Evolutionary conservation across 2,797 vertebrate genomes (phyloP), one percentile per base, ranked within the genome.

Genomic region (Rhinophrynus dorsalis): DNA sequence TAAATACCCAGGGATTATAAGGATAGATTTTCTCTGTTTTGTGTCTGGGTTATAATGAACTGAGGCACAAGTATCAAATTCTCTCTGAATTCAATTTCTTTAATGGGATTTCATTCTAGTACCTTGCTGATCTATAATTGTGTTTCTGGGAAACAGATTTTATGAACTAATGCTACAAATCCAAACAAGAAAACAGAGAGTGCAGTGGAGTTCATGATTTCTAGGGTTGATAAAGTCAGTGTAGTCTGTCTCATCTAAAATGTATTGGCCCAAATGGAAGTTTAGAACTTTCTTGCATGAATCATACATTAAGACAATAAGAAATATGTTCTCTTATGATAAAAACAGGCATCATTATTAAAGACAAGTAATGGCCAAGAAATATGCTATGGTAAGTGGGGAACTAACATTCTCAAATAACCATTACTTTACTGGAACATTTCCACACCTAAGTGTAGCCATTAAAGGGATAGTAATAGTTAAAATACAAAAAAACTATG

Each of bases 51-150:
- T 37, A 45, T 73, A 73, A 73, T 73, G 69, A 73, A 73, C 61
- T 29, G 27, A 51, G 38, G 55, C 61, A 65, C 27, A 66, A 65
- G 69, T 73, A 73, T 73, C 69, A 66, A 66, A 73, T 73, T 73
- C 61, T 66, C 47, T 26, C 55, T 51, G 35, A 73, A 73, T 73
- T 66, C 54, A 66, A 73, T 73, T 73, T 61, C 26, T 32, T n/a
- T 73, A 73, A 73, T 73, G 61, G 63, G 61, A 72, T 72, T 72
- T 72, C 44, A 58, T 72, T 57, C 52, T 47, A 50, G 61, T 66
- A 59, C 51, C 54, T 32, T 29, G 35, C 61, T 52, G 69, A 59
- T 73, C 69, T 59, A 66, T 73, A 73, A 73, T 73, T 73, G 69
- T 42, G 45, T 73, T 73, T 66, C 69, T 73, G 69, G 45, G 54